Conservation (phyloP, 2,888 invertebrate genomes). For the Zaprionus lineosus region DNA sequence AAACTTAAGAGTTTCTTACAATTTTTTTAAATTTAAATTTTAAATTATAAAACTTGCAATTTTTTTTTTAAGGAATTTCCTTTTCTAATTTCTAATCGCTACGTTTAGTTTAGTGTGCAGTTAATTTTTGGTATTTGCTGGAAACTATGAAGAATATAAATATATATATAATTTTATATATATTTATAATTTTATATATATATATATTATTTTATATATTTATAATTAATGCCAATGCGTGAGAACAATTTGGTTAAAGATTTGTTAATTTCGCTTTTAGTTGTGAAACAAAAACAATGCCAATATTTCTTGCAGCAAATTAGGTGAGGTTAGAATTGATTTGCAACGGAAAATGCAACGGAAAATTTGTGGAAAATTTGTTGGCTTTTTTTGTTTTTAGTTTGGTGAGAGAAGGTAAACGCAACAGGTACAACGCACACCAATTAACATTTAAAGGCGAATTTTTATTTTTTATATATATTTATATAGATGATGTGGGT, state of each 20-base stretch:
- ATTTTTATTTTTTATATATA: slow-evolving; percentile 17
- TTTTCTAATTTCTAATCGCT: slow-evolving; percentile 20
- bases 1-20: slow-evolving; percentile 12
- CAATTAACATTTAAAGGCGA: slow-evolving; percentile 72
- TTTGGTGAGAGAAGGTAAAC: slow-evolving; percentile 25
- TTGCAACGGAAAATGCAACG: no score
- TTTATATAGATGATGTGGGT: slow-evolving; percentile 18
- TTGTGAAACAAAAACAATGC: no score
- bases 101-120: slow-evolving; percentile 63
- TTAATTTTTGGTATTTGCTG: slow-evolving; percentile 54
- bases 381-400: slow-evolving; percentile 7
- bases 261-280: background rate
- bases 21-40: background rate
- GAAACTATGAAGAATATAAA: slow-evolving; percentile 36
- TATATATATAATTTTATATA: no score
- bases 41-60: slow-evolving; percentile 12
- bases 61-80: slow-evolving; percentile 7
- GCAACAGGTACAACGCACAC: slow-evolving; percentile 67
- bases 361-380: no score
- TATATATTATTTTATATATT: no score
- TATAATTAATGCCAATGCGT: background rate
- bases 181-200: no score
- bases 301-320: no score
- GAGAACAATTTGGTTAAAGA: background rate
- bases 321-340: no score